A percentile compares a stretch with the other conserved stretches of the same genome.
Evolutionary conservation across 2,888 invertebrate species (phyloP).

Genomic region (Aphodius granarius): DNA sequence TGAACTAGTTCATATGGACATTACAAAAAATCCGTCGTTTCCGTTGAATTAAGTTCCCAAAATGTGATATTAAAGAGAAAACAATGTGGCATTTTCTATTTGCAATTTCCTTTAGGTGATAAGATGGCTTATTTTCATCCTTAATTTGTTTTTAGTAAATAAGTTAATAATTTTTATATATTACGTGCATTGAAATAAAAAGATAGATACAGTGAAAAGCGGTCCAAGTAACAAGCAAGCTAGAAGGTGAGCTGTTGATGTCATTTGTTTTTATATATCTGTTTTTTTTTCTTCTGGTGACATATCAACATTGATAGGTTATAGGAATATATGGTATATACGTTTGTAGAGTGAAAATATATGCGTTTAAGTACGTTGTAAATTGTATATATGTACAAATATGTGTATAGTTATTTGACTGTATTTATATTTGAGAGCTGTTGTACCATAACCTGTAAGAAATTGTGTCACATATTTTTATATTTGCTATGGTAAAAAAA

Average conservation of each 20-base stretch:
- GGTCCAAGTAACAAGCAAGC: neutral
- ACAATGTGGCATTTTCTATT: neutral
- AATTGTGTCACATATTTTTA: conserved; percentile 26
- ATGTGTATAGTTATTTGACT: conserved; percentile 13
- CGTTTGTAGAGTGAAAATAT: conserved; percentile 1
- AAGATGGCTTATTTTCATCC: neutral
- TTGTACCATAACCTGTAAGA: conserved; percentile 25
- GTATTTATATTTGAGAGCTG: conserved; percentile 17
- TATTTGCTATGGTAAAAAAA: conserved; percentile 24
- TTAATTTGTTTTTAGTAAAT: neutral
- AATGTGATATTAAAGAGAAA: neutral
- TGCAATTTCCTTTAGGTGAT: neutral
- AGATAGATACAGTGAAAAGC: neutral
- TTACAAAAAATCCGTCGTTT: neutral
- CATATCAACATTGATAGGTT: neutral
- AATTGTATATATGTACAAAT: conserved; percentile 22
- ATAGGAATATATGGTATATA: conserved; percentile 5
- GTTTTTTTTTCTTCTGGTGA: neutral
- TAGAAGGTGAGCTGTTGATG: neutral
- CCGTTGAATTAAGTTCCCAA: neutral
- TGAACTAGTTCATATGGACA: neutral
- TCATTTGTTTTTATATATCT: neutral
- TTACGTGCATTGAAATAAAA: neutral
- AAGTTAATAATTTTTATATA: neutral
- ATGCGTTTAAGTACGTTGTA: conserved; percentile 18